phyloP scores from a whole-genome alignment of 2,113 vertebrate genomes.

The Uropsilus gracilis region DNA sequence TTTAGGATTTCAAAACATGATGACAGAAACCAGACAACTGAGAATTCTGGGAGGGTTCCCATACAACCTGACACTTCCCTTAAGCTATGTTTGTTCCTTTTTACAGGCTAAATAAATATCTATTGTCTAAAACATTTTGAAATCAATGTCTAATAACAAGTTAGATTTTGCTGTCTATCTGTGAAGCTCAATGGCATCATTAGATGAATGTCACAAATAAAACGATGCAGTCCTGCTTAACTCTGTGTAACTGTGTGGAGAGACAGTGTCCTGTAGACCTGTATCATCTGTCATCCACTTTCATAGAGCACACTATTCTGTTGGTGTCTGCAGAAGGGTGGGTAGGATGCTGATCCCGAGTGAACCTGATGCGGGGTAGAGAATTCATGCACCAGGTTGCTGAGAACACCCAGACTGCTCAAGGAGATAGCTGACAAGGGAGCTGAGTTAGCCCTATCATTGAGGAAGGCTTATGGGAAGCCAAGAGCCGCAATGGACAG shows the following conservation, averaged over 20 bases:
- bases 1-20: neutral
- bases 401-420: neutral
- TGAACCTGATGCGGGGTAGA: neutral
- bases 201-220: neutral
- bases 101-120: neutral
- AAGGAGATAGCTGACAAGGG: neutral
- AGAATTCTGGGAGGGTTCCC: neutral
- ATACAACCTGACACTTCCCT: neutral
- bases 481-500: too few species aligned
- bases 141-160: neutral
- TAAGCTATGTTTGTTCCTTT: neutral
- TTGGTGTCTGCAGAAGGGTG: neutral
- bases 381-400: neutral
- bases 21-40: neutral
- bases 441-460: neutral
- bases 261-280: neutral
- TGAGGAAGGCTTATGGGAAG: neutral
- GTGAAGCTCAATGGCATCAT: neutral
- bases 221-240: neutral
- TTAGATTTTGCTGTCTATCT: neutral
- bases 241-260: neutral
- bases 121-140: slow-evolving; percentile 4
- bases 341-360: neutral
- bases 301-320: neutral
- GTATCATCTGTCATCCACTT: neutral